Evolutionary conservation across 2,888 invertebrate species (phyloP).

Genomic region (Drosophila peninsularis): DNA sequence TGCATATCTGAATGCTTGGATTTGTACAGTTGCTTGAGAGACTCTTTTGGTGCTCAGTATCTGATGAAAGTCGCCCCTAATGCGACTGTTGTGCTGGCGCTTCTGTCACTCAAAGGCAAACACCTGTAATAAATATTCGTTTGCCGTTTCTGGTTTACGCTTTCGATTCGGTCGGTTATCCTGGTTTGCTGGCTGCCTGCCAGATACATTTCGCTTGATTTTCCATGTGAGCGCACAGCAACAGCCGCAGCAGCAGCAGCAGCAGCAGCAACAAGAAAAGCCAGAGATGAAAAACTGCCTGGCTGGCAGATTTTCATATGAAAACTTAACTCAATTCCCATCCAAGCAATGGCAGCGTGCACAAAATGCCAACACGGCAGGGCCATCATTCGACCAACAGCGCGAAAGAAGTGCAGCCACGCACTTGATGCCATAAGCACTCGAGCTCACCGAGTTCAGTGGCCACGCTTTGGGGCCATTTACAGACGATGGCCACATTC

Average conservation of each 20-base stretch:
- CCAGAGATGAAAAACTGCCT: constrained; percentile 44
- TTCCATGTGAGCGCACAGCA: constrained; percentile 69
- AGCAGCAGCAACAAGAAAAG: constrained; percentile 16
- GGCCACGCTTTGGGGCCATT: constrained; percentile 45
- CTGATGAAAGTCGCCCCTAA: constrained; percentile 36
- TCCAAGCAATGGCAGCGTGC: constrained; percentile 16
- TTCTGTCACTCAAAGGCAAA: constrained; percentile 77
- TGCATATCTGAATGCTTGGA: constrained; percentile 24
- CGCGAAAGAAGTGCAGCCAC: constrained; percentile 55
- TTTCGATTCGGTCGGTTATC: constrained; percentile 39
- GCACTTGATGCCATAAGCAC: constrained; percentile 55
- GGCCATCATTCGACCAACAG: constrained; percentile 43
- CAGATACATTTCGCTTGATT: constrained; percentile 76
- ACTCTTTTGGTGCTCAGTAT: constrained; percentile 12
- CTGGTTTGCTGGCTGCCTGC: constrained; percentile 64
- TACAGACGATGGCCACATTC: constrained; percentile 39
- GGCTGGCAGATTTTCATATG: constrained; percentile 64
- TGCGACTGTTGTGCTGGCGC: constrained; percentile 44
- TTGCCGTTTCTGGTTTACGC: constrained; percentile 64
- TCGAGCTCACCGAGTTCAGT: constrained; percentile 38
- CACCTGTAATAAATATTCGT: constrained; percentile 79
- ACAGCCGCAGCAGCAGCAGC: constrained; percentile 5
- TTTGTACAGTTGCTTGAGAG: constrained; percentile 27
- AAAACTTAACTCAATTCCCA: constrained; percentile 53
- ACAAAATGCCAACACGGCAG: constrained; percentile 20